Evolutionary conservation across 2,888 invertebrate species (phyloP), one percentile per base, ranked within the genome.

Genomic region (Horisme vitalbata): DNA sequence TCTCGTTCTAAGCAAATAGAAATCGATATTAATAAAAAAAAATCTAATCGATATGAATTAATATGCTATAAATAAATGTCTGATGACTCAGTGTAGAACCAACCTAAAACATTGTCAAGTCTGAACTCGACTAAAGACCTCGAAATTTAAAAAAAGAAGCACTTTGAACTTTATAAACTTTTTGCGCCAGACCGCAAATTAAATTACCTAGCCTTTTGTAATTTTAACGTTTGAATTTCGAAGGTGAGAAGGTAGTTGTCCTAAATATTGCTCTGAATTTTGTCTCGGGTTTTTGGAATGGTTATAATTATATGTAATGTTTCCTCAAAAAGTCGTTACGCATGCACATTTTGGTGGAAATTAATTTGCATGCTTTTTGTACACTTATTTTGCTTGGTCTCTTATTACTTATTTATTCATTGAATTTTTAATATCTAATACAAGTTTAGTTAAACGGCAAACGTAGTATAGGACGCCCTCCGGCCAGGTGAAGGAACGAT

Each of bases 151-250:
- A 75, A 74, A 34, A 75, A 76, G 68, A 75, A 75, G 75, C 68
- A 71, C 64, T 71, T 72, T 82, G 77, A 82, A 80, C 80, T 81
- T 78, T 73, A 73, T 52, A 66, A 54, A 63, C 67, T 79, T 81
- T 79, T 79, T 78, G 66, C 62, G 30, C 38, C 45, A 72, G 71
- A 72, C 68, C 63, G 71, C 57, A 72, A 70, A 72, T 75, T 71
- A 70, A 72, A 69, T 74, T 68, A 69, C 61, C 61, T 63, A 55
- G 53, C 45, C 57, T 59, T 67, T 74, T 68, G 67, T 68, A 59
- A 41, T 43, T 31, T 39, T 41, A 45, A 43, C 14, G 38, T 36
- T 47, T 27, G 14, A 31, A 28, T 28, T 30, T 26, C 14, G n/a
- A 24, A 41, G 9, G 24, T 41, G 32, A 30, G 11, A 26, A 34